Evolutionary conservation across 2,888 invertebrate genomes (phyloP).

Genomic region (Lycaena phlaeas): DNA sequence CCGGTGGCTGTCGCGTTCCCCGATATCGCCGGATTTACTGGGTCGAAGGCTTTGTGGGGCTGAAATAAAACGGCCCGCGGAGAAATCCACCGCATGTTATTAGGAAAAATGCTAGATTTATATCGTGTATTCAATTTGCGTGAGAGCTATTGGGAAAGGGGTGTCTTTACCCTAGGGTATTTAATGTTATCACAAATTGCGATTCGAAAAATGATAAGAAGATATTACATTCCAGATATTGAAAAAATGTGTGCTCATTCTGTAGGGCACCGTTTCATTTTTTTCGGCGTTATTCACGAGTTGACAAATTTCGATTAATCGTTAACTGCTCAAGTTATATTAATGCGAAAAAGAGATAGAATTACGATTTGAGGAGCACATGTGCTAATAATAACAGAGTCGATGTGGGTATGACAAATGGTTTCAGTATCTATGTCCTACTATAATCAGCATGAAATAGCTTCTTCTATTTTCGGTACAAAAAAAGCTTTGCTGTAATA

Average conservation of each 20-base stretch:
- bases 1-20: constrained; percentile 55
- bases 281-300: no score
- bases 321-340: no score
- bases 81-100: constrained; percentile 54
- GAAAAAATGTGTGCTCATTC: not conserved
- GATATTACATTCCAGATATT: not conserved
- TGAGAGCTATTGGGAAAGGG: constrained; percentile 49
- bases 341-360: no score
- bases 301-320: no score
- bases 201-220: constrained; percentile 23
- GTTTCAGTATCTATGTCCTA: no score
- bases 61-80: constrained; percentile 63
- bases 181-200: constrained; percentile 34
- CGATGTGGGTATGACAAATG: no score
- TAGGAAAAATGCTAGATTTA: constrained; percentile 62
- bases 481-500: no score
- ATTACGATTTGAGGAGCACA: no score
- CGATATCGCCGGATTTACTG: constrained; percentile 66
- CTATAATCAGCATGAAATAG: no score
- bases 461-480: no score
- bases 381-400: no score
- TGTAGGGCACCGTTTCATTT: no score
- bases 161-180: constrained; percentile 25
- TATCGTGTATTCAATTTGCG: constrained; percentile 67
- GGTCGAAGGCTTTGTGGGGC: constrained; percentile 59